phyloP scores from a whole-genome alignment of 30 jellyfish, hydroid and myxozoan genomes.

The Aurelia sp. region DNA sequence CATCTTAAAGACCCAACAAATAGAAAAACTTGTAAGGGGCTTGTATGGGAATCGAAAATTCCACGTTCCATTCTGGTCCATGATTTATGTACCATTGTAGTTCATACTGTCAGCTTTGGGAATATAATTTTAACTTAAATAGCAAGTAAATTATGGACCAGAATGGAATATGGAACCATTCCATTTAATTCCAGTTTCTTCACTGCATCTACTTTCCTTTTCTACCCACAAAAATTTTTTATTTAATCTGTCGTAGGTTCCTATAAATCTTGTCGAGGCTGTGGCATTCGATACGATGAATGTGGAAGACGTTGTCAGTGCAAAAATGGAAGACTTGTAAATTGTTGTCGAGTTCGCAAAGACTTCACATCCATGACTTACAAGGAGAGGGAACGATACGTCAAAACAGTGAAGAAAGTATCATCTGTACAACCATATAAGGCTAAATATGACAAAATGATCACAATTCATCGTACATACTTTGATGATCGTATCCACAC shows the following conservation, averaged over 20 bases:
- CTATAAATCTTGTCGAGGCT: constrained; percentile 24
- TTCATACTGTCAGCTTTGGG: too few species aligned
- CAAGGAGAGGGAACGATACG: constrained; percentile 77
- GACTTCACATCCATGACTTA: constrained; percentile 86
- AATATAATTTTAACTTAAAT: too few species aligned
- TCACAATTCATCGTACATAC: constrained; percentile 50
- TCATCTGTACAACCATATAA: constrained; percentile 75
- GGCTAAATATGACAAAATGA: constrained; percentile 40
- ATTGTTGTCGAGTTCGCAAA: constrained; percentile 86
- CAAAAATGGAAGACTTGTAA: constrained; percentile 67
- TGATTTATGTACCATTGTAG: too few species aligned
- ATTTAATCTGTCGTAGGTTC: neutral
- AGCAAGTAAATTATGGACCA: too few species aligned
- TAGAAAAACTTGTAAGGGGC: too few species aligned
- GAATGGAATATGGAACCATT: too few species aligned
- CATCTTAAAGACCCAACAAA: too few species aligned
- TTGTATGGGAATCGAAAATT: too few species aligned
- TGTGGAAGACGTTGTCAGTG: constrained; percentile 89
- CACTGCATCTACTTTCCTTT: too few species aligned
- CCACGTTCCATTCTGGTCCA: too few species aligned
- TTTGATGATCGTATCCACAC: constrained; percentile 72
- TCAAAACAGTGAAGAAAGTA: constrained; percentile 50
- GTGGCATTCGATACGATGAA: constrained; percentile 73
- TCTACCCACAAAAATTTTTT: too few species aligned
- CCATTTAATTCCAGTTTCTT: too few species aligned